Percentiles rank a stretch among this genome's conserved stretches.
Conservation (phyloP, 2,113 vertebrate genomes). For the Gorsachius goisagi region DNA sequence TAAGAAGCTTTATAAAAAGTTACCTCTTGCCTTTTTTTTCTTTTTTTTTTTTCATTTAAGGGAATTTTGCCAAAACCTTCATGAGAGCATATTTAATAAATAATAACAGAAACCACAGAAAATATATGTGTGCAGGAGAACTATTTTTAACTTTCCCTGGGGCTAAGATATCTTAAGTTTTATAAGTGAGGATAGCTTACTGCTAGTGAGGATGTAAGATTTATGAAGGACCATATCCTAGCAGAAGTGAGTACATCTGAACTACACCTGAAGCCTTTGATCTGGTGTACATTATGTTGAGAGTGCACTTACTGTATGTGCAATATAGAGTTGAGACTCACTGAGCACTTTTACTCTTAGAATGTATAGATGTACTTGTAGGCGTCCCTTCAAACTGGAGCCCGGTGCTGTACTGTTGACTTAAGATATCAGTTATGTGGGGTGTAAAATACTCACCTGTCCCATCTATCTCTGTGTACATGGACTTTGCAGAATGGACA, state of each 20-base stretch:
- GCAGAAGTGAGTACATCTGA: not conserved
- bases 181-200: not conserved
- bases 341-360: not conserved
- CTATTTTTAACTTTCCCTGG: not conserved
- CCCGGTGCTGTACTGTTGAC: rapidly evolving
- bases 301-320: not conserved
- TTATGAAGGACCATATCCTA: not conserved
- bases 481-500: not conserved
- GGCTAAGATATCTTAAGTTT: not conserved
- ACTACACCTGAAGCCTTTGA: not conserved
- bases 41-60: not conserved
- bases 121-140: not conserved
- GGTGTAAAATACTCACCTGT: not conserved
- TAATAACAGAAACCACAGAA: not conserved
- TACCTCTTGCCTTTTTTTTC: not conserved
- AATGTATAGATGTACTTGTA: not conserved
- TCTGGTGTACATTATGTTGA: not conserved
- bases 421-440: not conserved
- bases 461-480: not conserved
- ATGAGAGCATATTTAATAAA: not conserved
- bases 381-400: not conserved
- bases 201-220: not conserved
- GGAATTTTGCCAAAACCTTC: not conserved
- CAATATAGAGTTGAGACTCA: not conserved
- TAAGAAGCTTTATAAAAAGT: not conserved